Evolutionary conservation across 2,888 invertebrate genomes (phyloP).

Genomic region (Luperina nickerlii): DNA sequence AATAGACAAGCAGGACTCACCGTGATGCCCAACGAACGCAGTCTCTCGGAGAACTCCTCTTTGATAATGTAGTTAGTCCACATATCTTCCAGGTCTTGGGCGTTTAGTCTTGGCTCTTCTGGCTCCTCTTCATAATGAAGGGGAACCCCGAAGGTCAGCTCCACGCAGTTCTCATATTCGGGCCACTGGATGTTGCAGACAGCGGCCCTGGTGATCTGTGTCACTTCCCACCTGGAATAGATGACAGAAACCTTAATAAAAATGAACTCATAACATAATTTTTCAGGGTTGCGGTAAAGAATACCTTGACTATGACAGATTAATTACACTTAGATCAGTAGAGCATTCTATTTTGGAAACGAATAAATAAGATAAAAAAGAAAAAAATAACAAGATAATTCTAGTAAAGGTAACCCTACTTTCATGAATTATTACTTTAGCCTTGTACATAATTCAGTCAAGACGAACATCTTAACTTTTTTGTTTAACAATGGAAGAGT

Average conservation of each 20-base stretch:
- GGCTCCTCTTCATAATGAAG: constrained; percentile 76
- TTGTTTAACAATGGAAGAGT: background rate
- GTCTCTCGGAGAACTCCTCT: constrained; percentile 77
- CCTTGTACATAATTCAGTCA: background rate
- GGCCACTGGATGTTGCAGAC: constrained; percentile 86
- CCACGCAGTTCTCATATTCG: constrained; percentile 78
- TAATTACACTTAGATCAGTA: background rate
- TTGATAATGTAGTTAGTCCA: constrained; percentile 76
- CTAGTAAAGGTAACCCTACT: background rate
- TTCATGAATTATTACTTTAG: background rate
- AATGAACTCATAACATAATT: background rate
- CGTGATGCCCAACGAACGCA: constrained; percentile 77
- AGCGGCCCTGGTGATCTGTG: constrained; percentile 77
- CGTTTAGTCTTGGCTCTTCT: constrained; percentile 72
- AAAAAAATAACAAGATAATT: no score
- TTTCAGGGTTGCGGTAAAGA: background rate
- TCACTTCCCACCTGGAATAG: constrained; percentile 79
- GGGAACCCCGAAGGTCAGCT: constrained; percentile 81
- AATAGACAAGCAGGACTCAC: constrained; percentile 67
- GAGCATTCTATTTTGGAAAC: background rate
- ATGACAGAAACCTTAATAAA: background rate
- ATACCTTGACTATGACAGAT: no score
- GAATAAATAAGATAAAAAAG: no score
- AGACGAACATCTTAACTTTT: background rate
- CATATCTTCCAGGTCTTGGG: constrained; percentile 78